These are phyloP conservation scores for Taurulus bubalis DNA, from an alignment of 2,113 vertebrate genomes.

Conservation along the genomic window DNA sequence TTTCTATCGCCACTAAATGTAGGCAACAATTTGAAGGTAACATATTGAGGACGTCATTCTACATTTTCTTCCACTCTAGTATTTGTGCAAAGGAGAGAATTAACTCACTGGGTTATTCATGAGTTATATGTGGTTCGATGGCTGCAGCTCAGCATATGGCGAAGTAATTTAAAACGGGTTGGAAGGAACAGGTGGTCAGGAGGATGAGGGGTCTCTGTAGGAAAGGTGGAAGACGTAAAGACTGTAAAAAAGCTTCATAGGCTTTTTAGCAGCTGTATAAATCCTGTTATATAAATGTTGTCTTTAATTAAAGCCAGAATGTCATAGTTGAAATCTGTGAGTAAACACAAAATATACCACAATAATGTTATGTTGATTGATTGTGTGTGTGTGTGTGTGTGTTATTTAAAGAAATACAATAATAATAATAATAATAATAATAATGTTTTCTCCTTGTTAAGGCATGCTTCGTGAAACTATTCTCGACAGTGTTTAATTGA, in stretches of 20 bases:
- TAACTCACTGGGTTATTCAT: slow-evolving; percentile 81
- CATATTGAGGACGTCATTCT: neutral
- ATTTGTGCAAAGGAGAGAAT: slow-evolving; percentile 2
- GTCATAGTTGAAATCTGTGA: neutral
- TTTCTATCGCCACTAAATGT: neutral
- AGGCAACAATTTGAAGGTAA: neutral
- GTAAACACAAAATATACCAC: neutral
- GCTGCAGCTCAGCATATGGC: slow-evolving; percentile 86
- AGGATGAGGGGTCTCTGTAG: slow-evolving; percentile 53
- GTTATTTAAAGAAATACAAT: neutral
- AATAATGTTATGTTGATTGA: neutral
- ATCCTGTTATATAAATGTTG: neutral
- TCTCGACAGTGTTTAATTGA: slow-evolving; percentile 33
- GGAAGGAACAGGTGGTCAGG: slow-evolving; percentile 85
- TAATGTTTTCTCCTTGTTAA: neutral
- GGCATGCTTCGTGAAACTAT: slow-evolving; percentile 11
- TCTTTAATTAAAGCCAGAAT: neutral
- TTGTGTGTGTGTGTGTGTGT: rapidly evolving
- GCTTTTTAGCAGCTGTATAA: neutral
- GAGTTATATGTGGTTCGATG: slow-evolving; percentile 70
- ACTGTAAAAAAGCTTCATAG: neutral
- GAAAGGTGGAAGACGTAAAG: neutral
- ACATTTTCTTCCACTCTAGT: neutral
- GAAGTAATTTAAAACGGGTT: slow-evolving; percentile 85
- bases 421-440: neutral